Evolutionary conservation across 35 echinoderm and acorn worm species (phyloP).

Genomic region (Ophioderma brevispina): DNA sequence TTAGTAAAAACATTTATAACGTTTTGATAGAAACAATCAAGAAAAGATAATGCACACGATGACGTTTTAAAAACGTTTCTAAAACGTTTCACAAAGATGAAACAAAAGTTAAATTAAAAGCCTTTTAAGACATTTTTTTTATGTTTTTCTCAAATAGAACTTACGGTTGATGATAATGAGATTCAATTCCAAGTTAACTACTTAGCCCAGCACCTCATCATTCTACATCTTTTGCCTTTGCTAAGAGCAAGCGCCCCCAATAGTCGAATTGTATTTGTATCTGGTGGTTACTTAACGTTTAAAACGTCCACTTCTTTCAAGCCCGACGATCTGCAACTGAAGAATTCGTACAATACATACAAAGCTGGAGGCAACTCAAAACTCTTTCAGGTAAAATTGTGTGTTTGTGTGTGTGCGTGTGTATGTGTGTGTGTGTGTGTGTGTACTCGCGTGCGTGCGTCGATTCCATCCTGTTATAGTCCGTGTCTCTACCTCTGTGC

Average conservation of each 20-base stretch:
- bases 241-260: conserved; percentile 26
- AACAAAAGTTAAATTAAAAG: too few relatives aligned
- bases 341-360: conserved; percentile 5
- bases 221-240: conserved; percentile 47
- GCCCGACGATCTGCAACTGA: background rate
- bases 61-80: too few relatives aligned
- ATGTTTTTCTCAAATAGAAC: conserved; percentile 40
- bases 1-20: too few relatives aligned
- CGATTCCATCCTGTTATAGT: too few relatives aligned
- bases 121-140: too few relatives aligned
- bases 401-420: too few relatives aligned
- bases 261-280: conserved; percentile 23
- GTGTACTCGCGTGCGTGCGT: too few relatives aligned
- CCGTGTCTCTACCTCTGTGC: too few relatives aligned
- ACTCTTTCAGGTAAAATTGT: conserved; percentile 37
- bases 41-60: too few relatives aligned
- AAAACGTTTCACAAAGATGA: too few relatives aligned
- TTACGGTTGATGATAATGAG: conserved; percentile 60
- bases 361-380: conserved; percentile 39
- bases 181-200: conserved; percentile 77
- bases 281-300: background rate
- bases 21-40: too few relatives aligned
- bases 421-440: too few relatives aligned
- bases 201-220: conserved; percentile 59
- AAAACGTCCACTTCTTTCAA: background rate